A percentile compares a stretch with the other conserved stretches of the same genome.
Evolutionary conservation across 2,888 invertebrate species (phyloP).

Genomic region (Ophraella communa): DNA sequence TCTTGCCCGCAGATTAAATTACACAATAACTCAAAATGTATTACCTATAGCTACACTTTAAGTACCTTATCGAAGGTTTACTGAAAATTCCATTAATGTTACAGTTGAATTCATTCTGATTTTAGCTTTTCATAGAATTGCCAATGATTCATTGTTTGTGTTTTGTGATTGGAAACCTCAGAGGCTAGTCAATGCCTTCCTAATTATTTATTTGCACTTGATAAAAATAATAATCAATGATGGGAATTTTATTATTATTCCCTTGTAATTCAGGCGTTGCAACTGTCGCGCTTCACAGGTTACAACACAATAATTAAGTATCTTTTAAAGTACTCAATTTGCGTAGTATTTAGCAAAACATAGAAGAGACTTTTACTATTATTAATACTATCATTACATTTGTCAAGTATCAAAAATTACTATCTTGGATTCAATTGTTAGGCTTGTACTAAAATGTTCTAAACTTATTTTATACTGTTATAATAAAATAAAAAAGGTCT

Average conservation of each 20-base stretch:
- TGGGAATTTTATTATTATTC: background rate
- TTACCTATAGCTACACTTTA: background rate
- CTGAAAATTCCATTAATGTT: background rate
- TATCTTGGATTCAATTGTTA: too few species aligned
- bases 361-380: too few species aligned
- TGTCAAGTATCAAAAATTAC: too few species aligned
- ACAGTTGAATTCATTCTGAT: background rate
- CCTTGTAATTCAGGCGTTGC: background rate
- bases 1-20: too few species aligned
- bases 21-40: too few species aligned
- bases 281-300: background rate
- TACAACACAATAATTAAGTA: background rate
- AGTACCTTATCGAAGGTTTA: background rate
- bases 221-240: background rate
- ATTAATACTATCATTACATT: too few species aligned
- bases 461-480: too few species aligned
- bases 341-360: background rate
- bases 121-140: background rate
- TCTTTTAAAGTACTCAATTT: background rate
- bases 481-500: too few species aligned
- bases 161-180: background rate
- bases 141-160: constrained; percentile 2
- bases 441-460: too few species aligned
- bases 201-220: constrained; percentile 9
- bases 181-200: constrained; percentile 6